Evolutionary conservation across 2,113 vertebrate species (phyloP), one percentile per base, ranked within the genome.

Genomic region (Poeciliopsis prolifica): DNA sequence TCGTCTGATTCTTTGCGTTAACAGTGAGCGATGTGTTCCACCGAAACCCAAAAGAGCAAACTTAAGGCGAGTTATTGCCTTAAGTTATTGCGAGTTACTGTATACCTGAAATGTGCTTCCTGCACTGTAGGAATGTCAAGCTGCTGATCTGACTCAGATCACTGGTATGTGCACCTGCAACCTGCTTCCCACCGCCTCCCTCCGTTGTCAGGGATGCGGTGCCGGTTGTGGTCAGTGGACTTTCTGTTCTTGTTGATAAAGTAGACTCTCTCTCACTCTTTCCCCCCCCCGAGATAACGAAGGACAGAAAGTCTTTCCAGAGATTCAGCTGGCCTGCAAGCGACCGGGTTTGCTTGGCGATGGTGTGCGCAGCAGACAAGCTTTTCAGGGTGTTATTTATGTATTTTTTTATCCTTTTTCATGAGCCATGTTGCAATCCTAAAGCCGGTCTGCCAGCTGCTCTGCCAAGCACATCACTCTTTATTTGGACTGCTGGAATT

Each of bases 61-160:
- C 60, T 63, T 28, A 51, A 63, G 67, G 51, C 35, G 14, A 29
- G 29, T 29, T 29, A 2, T 29, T 2, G 29, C 30, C 30, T 31
- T 0, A 31, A 14, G 42, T 66, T 26, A 65, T 75, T n/a, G 74
- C 51, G 22, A 82, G 74, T 63, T 54, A 24, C 65, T 33, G 77
- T 66, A 33, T 15, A 13, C 58, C 64, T 5, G 6, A 61, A 61
- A 76, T 85, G 84, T 85, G 80, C 72, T 42, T 67, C 65, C 67
- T 64, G 80, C 5, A 69, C 33, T 65, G 81, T 77, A 70, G 79
- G 87, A 92, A 88, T 84, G 81, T 30, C 60, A 37, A 82, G 86
- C 89, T 81, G 89, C 81, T 89, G 91, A 33, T 78, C 80, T 82
- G 86, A 89, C 88, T 92, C 85, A 83, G 78, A 69, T 66, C 85